Percentiles rank a stretch among this genome's conserved stretches.
Conservation (phyloP, 2,113 vertebrate genomes). For the Sebastes fasciatus region DNA sequence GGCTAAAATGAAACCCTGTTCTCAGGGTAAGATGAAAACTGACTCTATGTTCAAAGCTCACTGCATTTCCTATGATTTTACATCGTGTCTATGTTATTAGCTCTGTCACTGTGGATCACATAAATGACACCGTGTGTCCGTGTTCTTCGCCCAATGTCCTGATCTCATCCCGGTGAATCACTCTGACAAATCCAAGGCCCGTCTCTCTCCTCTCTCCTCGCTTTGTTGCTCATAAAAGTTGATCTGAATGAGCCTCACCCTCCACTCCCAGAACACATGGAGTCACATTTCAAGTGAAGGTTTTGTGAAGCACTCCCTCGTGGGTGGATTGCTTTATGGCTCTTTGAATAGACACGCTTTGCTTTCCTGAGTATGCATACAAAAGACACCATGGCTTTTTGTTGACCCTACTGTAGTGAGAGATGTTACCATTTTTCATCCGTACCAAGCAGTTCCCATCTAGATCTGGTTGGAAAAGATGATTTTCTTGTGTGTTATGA, state of each 20-base stretch:
- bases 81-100: slow-evolving; percentile 12
- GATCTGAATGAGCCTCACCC: slow-evolving; percentile 72
- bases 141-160: slow-evolving; percentile 26
- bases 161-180: slow-evolving; percentile 57
- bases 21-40: not conserved
- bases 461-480: not conserved
- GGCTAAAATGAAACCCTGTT: slow-evolving; percentile 10
- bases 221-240: slow-evolving; percentile 71
- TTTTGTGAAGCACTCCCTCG: slow-evolving; percentile 77
- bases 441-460: not conserved
- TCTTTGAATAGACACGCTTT: slow-evolving; percentile 68
- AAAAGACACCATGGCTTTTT: slow-evolving; percentile 55
- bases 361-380: slow-evolving; percentile 37
- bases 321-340: slow-evolving; percentile 72
- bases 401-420: slow-evolving; percentile 2
- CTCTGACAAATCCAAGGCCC: slow-evolving; percentile 50
- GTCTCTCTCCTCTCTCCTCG: slow-evolving; percentile 32
- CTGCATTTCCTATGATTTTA: not conserved
- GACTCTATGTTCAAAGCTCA: not conserved
- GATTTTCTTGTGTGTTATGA: slow-evolving; percentile 4
- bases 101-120: slow-evolving; percentile 39
- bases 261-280: slow-evolving; percentile 57
- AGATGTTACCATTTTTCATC: slow-evolving; percentile 35
- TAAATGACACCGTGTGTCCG: slow-evolving; percentile 38
- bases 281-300: slow-evolving; percentile 77